Evolutionary conservation across 2,113 vertebrate species (phyloP).

Genomic region (Solenodon paradoxus): DNA sequence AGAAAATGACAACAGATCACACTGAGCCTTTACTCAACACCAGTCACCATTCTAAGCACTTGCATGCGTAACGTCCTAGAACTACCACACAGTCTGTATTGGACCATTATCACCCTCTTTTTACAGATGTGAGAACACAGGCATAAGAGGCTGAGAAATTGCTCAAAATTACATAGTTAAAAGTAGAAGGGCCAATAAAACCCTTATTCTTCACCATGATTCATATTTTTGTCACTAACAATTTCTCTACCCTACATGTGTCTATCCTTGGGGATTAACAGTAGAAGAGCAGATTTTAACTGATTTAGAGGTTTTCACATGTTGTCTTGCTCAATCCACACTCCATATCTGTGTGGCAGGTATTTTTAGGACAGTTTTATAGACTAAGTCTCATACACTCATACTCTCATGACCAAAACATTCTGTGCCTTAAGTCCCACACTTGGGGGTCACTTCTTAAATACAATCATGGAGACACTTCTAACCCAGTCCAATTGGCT

Average conservation of each 20-base stretch:
- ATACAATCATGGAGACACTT: background rate
- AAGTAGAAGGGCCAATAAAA: background rate
- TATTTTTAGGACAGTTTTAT: background rate
- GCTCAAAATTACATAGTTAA: background rate
- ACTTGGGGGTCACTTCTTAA: background rate
- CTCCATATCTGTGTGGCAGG: background rate
- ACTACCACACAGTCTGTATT: background rate
- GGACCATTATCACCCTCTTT: too few species aligned
- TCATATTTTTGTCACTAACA: background rate
- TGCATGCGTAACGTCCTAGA: background rate
- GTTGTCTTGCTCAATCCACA: background rate
- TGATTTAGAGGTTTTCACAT: background rate
- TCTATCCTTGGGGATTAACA: background rate
- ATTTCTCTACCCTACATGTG: background rate
- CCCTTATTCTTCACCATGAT: background rate
- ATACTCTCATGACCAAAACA: background rate
- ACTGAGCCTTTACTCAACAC: background rate
- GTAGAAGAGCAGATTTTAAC: background rate
- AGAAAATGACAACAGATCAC: background rate
- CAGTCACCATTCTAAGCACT: background rate
- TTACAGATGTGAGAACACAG: background rate
- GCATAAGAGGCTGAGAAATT: background rate
- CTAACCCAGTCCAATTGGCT: background rate
- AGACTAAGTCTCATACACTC: too few species aligned
- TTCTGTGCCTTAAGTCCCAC: background rate